Percentiles rank a stretch among this genome's conserved stretches.
These are phyloP conservation scores for Platyscapa corneri DNA, from an alignment of 1,140 invertebrate genomes.

Conservation along the genomic window DNA sequence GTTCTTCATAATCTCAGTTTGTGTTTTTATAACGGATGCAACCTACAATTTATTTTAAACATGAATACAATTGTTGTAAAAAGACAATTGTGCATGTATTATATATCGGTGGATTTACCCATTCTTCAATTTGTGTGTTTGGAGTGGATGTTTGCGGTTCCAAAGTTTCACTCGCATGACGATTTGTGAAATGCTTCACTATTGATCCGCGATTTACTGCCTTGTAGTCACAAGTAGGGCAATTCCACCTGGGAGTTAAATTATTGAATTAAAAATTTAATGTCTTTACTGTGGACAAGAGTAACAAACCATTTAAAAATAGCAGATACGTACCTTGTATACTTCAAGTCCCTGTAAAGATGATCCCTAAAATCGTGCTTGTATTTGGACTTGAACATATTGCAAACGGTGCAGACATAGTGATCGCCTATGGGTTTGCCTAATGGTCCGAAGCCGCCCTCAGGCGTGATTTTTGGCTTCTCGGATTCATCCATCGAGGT, in stretches of 20 bases:
- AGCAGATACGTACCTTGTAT: constrained; percentile 69
- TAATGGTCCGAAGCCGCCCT: constrained; percentile 64
- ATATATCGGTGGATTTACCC: constrained; percentile 61
- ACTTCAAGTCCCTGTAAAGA: constrained; percentile 76
- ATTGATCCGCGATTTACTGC: constrained; percentile 62
- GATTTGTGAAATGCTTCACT: constrained; percentile 64
- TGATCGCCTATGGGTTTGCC: constrained; percentile 68
- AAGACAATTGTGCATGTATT: neutral
- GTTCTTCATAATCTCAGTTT: constrained; percentile 60
- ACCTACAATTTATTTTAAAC: constrained; percentile 55
- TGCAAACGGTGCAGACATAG: constrained; percentile 76
- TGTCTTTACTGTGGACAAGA: too few species aligned
- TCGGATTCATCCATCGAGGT: constrained; percentile 35
- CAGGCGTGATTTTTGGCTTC: constrained; percentile 19
- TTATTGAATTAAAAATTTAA: too few species aligned
- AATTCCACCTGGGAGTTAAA: constrained; percentile 60
- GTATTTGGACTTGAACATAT: constrained; percentile 72
- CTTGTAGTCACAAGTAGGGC: constrained; percentile 65
- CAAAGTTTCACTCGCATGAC: constrained; percentile 59
- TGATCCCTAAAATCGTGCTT: constrained; percentile 76
- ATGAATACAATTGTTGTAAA: neutral
- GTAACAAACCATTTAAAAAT: too few species aligned
- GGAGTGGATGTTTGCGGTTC: constrained; percentile 59
- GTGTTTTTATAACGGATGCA: constrained; percentile 58
- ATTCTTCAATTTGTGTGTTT: constrained; percentile 65